Evolutionary conservation across 2,113 vertebrate genomes (phyloP), one percentile per base, ranked within the genome.

Genomic region (Daphoenositta chrysoptera): DNA sequence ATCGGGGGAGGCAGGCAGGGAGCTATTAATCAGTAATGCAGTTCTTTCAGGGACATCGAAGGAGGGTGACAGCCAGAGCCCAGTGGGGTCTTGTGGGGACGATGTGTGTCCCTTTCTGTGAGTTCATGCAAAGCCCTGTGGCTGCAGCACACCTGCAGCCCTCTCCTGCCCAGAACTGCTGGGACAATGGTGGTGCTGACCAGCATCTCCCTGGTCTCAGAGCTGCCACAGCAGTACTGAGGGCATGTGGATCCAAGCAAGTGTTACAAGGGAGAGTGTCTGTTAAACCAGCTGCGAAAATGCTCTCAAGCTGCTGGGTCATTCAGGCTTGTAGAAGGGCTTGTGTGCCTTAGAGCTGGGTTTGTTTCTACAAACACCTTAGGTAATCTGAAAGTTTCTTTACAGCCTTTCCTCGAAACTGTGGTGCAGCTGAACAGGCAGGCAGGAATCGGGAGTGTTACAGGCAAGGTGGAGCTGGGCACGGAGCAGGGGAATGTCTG

Each of bases 161-260:
- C 40, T 47, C 18, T 87, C 40, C 50, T 44, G 69, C 54, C 39
- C 24, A 21, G 45, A 50, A 26, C 47, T 57, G 27, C 37, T 20
- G 26, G 24, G 21, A 16, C 0, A 0, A 11, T 28, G 1, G 1
- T 1, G 3, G 31, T 6, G 24, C 70, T 89, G 60, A 54, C 14
- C 10, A 27, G 42, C 57, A 44, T 39, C 23, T 88, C 56, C 17
- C 20, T 5, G 10, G 17, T 63, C 64, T 87, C 33, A 13, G 24
- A 72, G 63, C 76, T 80, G 72, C 68, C 44, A 17, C 31, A 81
- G 58, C 21, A 44, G 44, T 8, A 0, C 53, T 77, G 37, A 27
- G 23, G 14, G 6, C 0, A 0, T n/a, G 27, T 76, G 21, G 50
- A 37, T 64, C 45, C 37, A 48, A 53, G n/a, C 13, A 58, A 22